phyloP scores from a whole-genome alignment of 2,888 invertebrate species.

The Acleris cristana region DNA sequence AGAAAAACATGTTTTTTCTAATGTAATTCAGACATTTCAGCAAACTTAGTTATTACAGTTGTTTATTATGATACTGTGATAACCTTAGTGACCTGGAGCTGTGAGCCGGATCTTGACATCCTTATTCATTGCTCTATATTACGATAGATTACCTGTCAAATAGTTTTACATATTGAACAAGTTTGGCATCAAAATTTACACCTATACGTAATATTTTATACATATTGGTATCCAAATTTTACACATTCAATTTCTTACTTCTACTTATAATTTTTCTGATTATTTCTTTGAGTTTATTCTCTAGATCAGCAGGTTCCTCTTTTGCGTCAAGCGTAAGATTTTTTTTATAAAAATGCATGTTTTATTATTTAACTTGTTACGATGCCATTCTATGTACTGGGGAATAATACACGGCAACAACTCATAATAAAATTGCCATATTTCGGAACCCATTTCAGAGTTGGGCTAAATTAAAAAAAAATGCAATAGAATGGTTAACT shows the following conservation, averaged over 20 bases:
- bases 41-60: no score
- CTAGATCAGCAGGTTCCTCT: conserved; percentile 48
- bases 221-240: conserved; percentile 4
- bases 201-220: neutral
- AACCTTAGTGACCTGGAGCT: no score
- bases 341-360: conserved; percentile 48
- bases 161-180: neutral
- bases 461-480: neutral
- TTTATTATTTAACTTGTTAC: conserved; percentile 40
- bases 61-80: no score
- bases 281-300: conserved; percentile 43
- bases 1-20: no score
- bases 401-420: conserved; percentile 14
- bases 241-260: conserved; percentile 25
- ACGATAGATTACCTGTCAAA: conserved; percentile 3
- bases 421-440: conserved; percentile 27
- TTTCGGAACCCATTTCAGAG: conserved; percentile 6
- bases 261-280: conserved; percentile 27
- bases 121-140: conserved; percentile 25
- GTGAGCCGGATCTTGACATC: neutral
- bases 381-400: conserved; percentile 55
- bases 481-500: conserved; percentile 21
- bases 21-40: neutral
- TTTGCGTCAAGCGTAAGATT: conserved; percentile 56
- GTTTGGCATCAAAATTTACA: conserved; percentile 22